Evolutionary conservation across 23 tunicate species (phyloP), one percentile per base, ranked within the genome.

Genomic region (Halocynthia aurantium): DNA sequence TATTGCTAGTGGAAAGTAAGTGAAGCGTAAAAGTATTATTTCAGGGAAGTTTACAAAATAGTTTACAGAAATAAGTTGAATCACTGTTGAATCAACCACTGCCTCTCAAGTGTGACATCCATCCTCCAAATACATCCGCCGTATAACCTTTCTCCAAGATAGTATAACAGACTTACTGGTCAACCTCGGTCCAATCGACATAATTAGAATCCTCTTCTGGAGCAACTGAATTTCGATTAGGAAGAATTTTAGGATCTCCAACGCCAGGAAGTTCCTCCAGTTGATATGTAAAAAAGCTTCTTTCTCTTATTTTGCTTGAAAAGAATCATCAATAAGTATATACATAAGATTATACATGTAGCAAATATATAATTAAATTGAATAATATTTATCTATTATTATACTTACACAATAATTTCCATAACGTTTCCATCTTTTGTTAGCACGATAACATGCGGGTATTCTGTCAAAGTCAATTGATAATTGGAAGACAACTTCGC

Each of bases 271-370:
- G 72, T 53, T 50, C 70, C 56, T 79, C 55, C 62, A 91, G 83
- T 57, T 91, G 61, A 62, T 91, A 82, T 7, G 75, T 75, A 84
- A 81, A 91, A 68, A 91, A 91, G 56, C 77, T 65, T 71, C 97
- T 51, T 8, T 80, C 81, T 58, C 81, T 85, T 58, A 83, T 6
- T 21, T 72, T 40, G 7, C 97, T 91, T 81, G 0, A 77, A 13
- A 11, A 57, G 58, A n/a, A 6, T n/a, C 54, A 76, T 76, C 21
- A 76, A 61, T 15, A 58, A n/a, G 8, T 19, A 61, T 17, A 76
- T 76, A 10, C 10, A n/a, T 1, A 60, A 15, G 17, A 60, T 2
- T 1, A 60, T 1, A 15, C 1, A 4, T 60, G 4, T 60, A 60
- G 17, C 64, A 60, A 60, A 60, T 15, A 60, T 12, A 68, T 68